Conservation (phyloP, 2,888 invertebrate species). For the Andrena camellia region DNA sequence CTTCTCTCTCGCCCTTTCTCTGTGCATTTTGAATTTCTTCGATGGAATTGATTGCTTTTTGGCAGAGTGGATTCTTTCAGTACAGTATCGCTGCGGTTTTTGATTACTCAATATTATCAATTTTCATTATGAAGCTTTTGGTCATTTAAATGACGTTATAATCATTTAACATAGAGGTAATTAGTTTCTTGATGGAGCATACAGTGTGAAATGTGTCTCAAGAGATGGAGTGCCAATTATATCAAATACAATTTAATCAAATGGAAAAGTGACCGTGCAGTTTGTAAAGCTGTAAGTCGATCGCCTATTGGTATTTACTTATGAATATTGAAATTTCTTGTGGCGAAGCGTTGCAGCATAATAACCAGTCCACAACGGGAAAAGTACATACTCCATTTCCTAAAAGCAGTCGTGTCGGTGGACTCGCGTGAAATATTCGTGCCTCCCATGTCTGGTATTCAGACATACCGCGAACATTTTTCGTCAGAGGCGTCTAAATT, state of each 20-base stretch:
- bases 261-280: too few relatives aligned
- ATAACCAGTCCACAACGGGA: neutral
- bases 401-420: conserved; percentile 32
- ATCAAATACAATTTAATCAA: too few relatives aligned
- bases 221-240: too few relatives aligned
- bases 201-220: too few relatives aligned
- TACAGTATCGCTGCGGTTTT: conserved; percentile 11
- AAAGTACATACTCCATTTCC: conserved; percentile 10
- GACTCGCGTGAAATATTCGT: conserved; percentile 31
- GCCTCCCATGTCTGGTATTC: conserved; percentile 3
- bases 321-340: neutral
- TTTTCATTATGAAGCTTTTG: conserved; percentile 20
- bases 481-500: conserved; percentile 44
- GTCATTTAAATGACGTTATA: too few relatives aligned
- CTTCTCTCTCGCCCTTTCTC: conserved; percentile 18
- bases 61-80: conserved; percentile 19
- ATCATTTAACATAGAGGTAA: too few relatives aligned
- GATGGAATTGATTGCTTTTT: conserved; percentile 36
- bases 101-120: too few relatives aligned
- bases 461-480: conserved; percentile 28
- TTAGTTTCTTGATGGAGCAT: too few relatives aligned
- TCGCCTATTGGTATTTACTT: neutral
- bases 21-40: conserved; percentile 31
- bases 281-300: too few relatives aligned
- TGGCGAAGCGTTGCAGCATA: neutral